A percentile compares a stretch with the other conserved stretches of the same genome.
Conservation (phyloP, 2,797 vertebrate species). For the Anabas testudineus region DNA sequence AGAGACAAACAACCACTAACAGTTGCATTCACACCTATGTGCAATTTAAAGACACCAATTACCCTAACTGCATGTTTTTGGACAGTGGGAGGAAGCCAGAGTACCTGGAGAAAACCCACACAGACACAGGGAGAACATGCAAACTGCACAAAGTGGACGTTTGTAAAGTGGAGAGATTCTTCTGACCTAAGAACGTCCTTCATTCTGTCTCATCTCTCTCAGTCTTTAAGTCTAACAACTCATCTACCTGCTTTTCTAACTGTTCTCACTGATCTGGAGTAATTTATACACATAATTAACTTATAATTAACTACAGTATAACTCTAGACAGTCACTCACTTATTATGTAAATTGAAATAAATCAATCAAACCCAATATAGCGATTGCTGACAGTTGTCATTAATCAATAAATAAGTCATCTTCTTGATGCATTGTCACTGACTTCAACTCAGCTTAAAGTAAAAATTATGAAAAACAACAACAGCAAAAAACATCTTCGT, state of each 20-base stretch:
- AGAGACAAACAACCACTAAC: too few species aligned
- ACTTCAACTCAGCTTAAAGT: conserved; percentile 61
- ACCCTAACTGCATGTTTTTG: too few species aligned
- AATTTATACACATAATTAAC: neutral
- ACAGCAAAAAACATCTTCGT: neutral
- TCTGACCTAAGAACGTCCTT: conserved; percentile 35
- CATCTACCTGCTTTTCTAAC: neutral
- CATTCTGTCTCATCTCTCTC: conserved; percentile 7
- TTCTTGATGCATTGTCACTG: conserved; percentile 33
- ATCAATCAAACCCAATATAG: conserved; percentile 14
- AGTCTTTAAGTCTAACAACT: conserved; percentile 9
- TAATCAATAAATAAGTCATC: conserved; percentile 61
- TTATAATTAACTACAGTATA: neutral
- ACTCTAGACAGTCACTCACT: conserved; percentile 18
- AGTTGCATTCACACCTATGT: too few species aligned
- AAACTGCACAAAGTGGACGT: too few species aligned
- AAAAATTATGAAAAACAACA: conserved; percentile 13
- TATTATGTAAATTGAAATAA: neutral
- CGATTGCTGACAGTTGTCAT: neutral
- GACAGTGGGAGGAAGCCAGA: too few species aligned
- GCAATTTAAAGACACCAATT: too few species aligned
- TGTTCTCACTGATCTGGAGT: neutral
- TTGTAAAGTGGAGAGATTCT: conserved; percentile 11
- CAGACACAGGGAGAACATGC: too few species aligned
- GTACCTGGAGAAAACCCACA: too few species aligned